phyloP scores from a whole-genome alignment of 1,140 invertebrate genomes.

The Orius laevigatus region DNA sequence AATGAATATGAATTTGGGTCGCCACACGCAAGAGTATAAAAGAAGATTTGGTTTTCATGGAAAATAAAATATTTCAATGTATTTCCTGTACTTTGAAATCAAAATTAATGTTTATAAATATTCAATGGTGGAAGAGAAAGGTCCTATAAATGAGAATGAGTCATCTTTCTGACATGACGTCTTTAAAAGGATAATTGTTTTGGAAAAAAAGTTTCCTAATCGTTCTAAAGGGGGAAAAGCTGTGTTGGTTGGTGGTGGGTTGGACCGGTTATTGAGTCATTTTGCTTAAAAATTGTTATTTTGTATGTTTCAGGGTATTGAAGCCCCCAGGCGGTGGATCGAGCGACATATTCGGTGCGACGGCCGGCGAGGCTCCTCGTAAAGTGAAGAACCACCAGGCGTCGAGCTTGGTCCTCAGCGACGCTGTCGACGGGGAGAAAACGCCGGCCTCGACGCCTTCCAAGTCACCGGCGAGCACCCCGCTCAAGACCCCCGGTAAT shows the following conservation, averaged over 20 bases:
- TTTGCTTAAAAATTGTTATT: constrained; percentile 5
- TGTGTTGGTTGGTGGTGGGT: too few relatives aligned
- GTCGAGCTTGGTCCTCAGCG: constrained; percentile 11
- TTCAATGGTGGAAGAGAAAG: not conserved
- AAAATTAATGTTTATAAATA: not conserved
- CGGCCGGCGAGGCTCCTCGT: constrained; percentile 19
- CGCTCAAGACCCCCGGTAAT: constrained; percentile 14
- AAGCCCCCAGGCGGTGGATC: constrained; percentile 48
- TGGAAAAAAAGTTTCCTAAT: too few relatives aligned
- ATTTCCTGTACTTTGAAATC: too few relatives aligned
- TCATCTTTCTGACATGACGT: not conserved
- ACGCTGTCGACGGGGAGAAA: constrained; percentile 7
- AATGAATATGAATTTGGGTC: too few relatives aligned
- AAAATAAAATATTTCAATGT: too few relatives aligned
- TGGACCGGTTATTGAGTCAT: not conserved
- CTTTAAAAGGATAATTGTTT: too few relatives aligned
- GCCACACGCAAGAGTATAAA: too few relatives aligned
- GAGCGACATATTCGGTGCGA: constrained; percentile 39
- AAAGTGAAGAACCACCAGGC: constrained; percentile 21
- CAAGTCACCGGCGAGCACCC: not conserved
- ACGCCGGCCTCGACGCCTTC: constrained; percentile 6
- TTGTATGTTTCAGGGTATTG: constrained; percentile 33
- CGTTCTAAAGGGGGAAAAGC: too few relatives aligned
- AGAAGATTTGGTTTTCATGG: too few relatives aligned
- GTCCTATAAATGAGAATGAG: not conserved